Evolutionary conservation across 2,888 invertebrate genomes (phyloP).

Genomic region (Sphecodes monilicornis): DNA sequence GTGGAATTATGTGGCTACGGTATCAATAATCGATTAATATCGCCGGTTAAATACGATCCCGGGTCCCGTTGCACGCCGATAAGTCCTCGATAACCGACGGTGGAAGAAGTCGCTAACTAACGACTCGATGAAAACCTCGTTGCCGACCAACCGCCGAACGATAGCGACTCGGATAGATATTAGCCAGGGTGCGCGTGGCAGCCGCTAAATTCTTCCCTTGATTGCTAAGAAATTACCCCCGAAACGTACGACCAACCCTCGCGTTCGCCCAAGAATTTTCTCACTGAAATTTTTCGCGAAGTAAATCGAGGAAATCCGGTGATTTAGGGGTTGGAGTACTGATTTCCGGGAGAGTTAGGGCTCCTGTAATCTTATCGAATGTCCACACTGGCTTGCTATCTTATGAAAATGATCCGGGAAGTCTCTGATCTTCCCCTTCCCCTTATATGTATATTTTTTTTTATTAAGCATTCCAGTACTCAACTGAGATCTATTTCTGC

Average conservation of each 20-base stretch:
- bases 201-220: constrained; percentile 74
- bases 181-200: constrained; percentile 53
- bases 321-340: constrained; percentile 2
- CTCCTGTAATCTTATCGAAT: background rate
- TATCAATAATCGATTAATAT: constrained; percentile 66
- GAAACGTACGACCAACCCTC: constrained; percentile 29
- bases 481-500: too few relatives aligned
- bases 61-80: constrained; percentile 56
- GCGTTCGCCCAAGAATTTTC: background rate
- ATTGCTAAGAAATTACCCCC: constrained; percentile 82
- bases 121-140: constrained; percentile 84
- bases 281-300: background rate
- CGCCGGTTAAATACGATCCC: constrained; percentile 64
- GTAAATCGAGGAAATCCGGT: constrained; percentile 17
- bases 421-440: too few relatives aligned
- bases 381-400: background rate
- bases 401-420: background rate
- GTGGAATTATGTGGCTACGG: constrained; percentile 47
- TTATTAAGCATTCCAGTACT: too few relatives aligned
- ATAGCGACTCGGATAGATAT: constrained; percentile 74
- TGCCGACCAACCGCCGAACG: constrained; percentile 63
- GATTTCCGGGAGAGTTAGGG: background rate
- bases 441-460: too few relatives aligned
- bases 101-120: constrained; percentile 75
- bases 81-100: constrained; percentile 65